A percentile compares a stretch with the other conserved stretches of the same genome.
phyloP scores from a whole-genome alignment of 2,888 invertebrate genomes.

The Sisyra terminalis region DNA sequence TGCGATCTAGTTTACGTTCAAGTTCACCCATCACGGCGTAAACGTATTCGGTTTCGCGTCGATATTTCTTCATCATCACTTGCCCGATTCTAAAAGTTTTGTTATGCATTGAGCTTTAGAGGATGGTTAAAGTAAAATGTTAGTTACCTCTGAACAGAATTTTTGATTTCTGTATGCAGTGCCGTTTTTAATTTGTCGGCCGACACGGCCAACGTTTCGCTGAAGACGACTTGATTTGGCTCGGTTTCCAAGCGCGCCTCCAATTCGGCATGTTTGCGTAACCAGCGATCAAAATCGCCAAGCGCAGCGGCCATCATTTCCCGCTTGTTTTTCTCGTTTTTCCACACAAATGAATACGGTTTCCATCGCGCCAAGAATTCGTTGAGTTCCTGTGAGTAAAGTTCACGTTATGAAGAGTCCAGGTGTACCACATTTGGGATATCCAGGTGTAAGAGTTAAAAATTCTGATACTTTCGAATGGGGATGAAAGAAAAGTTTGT shows the following conservation, averaged over 20 bases:
- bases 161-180: slow-evolving; percentile 65
- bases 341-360: slow-evolving; percentile 77
- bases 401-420: neutral
- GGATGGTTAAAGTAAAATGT: neutral
- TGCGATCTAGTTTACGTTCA: slow-evolving; percentile 74
- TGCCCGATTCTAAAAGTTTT: slow-evolving; percentile 44
- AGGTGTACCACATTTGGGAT: slow-evolving; percentile 2
- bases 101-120: neutral
- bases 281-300: slow-evolving; percentile 55
- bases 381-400: slow-evolving; percentile 49
- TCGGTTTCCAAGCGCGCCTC: slow-evolving; percentile 57
- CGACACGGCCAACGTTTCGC: slow-evolving; percentile 53
- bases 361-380: slow-evolving; percentile 73
- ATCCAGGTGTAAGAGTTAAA: slow-evolving; percentile 5
- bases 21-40: slow-evolving; percentile 86
- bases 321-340: slow-evolving; percentile 63
- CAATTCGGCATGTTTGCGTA: slow-evolving; percentile 61
- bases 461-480: neutral
- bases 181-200: slow-evolving; percentile 77
- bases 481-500: neutral
- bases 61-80: slow-evolving; percentile 77
- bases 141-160: slow-evolving; percentile 29
- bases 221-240: slow-evolving; percentile 53
- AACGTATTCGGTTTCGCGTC: slow-evolving; percentile 84
- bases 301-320: slow-evolving; percentile 58